Evolutionary conservation across 2,797 vertebrate species (phyloP).

Genomic region (Falco peregrinus): DNA sequence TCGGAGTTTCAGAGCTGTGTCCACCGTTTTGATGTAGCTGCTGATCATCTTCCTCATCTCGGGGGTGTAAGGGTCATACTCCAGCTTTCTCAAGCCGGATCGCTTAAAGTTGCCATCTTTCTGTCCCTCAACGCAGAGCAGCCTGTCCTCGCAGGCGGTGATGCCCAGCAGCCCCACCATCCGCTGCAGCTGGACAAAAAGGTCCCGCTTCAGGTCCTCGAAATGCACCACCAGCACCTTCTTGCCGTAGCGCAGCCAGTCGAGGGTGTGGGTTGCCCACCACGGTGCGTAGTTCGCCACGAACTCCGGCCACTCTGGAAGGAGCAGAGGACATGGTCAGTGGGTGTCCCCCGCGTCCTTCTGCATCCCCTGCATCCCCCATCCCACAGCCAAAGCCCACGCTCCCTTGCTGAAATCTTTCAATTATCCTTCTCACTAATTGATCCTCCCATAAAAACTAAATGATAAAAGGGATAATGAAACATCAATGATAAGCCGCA

Average conservation of each 20-base stretch:
- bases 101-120: conserved; percentile 98
- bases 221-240: conserved; percentile 92
- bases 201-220: conserved; percentile 90
- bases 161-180: conserved; percentile 90
- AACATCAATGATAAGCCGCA: background rate
- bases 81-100: conserved; percentile 91
- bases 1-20: conserved; percentile 83
- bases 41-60: conserved; percentile 88
- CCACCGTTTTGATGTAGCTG: conserved; percentile 88
- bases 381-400: background rate
- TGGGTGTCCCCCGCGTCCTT: background rate
- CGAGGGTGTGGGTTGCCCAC: conserved; percentile 96
- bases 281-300: conserved; percentile 95
- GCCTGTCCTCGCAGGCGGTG: conserved; percentile 86
- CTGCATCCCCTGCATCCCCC: background rate
- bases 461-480: background rate
- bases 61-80: conserved; percentile 91
- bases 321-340: background rate
- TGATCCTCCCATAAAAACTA: background rate
- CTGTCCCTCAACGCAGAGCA: conserved; percentile 96
- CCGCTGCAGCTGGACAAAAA: conserved; percentile 88
- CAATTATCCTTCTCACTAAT: background rate
- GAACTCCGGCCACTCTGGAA: conserved; percentile 96
- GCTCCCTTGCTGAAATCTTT: background rate
- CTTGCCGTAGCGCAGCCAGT: conserved; percentile 93